Evolutionary conservation across 1,140 invertebrate genomes (phyloP).

Genomic region (Cryptotermes secundus): DNA sequence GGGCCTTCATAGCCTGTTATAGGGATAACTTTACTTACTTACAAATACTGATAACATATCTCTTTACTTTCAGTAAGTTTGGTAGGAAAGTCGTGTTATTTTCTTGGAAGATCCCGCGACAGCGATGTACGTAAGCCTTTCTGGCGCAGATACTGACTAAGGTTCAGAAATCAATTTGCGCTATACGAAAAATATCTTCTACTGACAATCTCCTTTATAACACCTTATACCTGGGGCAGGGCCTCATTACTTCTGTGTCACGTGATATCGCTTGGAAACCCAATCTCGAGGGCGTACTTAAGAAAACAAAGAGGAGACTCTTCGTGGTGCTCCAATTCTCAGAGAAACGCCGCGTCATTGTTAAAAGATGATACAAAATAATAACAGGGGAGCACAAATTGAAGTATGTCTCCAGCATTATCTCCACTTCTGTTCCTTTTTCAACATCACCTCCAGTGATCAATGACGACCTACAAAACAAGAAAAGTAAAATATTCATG

Average conservation of each 20-base stretch:
- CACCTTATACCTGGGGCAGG: background rate
- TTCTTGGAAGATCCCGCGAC: background rate
- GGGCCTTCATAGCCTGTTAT: no score
- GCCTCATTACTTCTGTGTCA: background rate
- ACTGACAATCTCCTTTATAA: background rate
- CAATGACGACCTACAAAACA: background rate
- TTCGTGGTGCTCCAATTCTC: background rate
- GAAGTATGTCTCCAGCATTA: background rate
- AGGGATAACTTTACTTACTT: no score
- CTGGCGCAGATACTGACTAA: background rate
- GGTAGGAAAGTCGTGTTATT: no score
- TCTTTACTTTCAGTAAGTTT: no score
- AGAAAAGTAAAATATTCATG: background rate
- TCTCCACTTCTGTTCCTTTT: background rate
- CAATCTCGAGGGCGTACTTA: background rate
- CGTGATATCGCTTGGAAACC: background rate
- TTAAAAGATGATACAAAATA: conserved; percentile 15
- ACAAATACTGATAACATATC: no score
- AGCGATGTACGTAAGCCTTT: background rate
- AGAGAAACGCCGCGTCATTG: background rate
- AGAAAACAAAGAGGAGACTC: background rate
- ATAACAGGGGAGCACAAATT: background rate
- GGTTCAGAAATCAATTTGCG: conserved; percentile 16
- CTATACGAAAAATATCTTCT: background rate
- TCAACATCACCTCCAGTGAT: background rate